Evolutionary conservation across 1,140 invertebrate species (phyloP).

Genomic region (Zaprionus ornatus): DNA sequence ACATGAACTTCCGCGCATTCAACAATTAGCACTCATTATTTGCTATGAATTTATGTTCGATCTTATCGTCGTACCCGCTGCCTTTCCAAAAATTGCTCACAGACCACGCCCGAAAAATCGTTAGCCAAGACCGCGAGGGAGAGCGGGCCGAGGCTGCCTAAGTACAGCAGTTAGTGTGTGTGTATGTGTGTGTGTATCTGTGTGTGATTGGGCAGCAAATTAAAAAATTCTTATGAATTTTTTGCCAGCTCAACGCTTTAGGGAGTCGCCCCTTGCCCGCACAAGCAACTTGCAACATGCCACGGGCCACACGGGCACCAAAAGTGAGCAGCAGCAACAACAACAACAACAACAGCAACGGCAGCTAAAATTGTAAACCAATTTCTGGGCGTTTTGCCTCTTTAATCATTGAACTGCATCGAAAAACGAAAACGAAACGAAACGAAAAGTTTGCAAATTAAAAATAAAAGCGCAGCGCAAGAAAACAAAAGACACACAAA

Average conservation of each 20-base stretch:
- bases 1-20: conserved; percentile 58
- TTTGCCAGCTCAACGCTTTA: conserved; percentile 31
- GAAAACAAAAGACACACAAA: conserved; percentile 73
- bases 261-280: conserved; percentile 42
- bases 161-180: not conserved
- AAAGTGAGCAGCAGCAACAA: conserved; percentile 46
- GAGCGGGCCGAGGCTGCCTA: conserved; percentile 27
- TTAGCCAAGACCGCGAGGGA: conserved; percentile 8
- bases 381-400: conserved; percentile 80
- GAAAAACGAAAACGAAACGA: conserved; percentile 48
- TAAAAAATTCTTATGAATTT: conserved; percentile 74
- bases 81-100: conserved; percentile 63
- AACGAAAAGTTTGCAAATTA: conserved; percentile 79
- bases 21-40: conserved; percentile 76
- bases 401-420: conserved; percentile 81
- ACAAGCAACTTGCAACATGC: conserved; percentile 63
- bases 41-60: conserved; percentile 50
- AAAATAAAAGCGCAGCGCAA: conserved; percentile 58
- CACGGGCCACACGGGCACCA: conserved; percentile 57
- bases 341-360: conserved; percentile 13
- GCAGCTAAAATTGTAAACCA: conserved; percentile 46
- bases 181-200: not conserved
- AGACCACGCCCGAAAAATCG: conserved; percentile 49
- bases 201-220: conserved; percentile 53
- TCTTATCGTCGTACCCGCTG: conserved; percentile 56